These are phyloP conservation scores for Phodopus roborovskii DNA, from an alignment of 2,113 vertebrate genomes.

Conservation along the genomic window DNA sequence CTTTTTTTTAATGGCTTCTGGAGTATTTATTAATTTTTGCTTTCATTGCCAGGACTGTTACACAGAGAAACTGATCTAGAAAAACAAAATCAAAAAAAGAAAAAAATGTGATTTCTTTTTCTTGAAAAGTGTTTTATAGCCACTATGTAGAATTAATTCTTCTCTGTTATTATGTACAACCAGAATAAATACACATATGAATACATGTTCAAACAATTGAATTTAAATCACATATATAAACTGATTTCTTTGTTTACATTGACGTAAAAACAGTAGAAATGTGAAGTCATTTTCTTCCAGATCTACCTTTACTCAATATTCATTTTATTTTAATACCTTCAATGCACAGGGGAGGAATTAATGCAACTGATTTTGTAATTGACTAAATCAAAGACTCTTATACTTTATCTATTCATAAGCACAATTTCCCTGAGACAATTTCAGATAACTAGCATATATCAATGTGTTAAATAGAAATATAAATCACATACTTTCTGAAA, in stretches of 20 bases:
- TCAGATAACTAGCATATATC: neutral
- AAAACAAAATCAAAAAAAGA: no score
- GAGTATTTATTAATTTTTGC: neutral
- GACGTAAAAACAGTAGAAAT: neutral
- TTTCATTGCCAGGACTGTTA: neutral
- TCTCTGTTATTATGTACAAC: neutral
- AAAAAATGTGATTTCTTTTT: neutral
- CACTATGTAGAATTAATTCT: neutral
- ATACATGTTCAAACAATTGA: neutral
- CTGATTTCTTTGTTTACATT: neutral
- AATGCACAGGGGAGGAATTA: slow-evolving; percentile 74
- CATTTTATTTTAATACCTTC: slow-evolving; percentile 62
- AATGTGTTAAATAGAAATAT: neutral
- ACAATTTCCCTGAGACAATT: neutral
- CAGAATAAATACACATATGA: neutral
- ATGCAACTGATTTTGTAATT: slow-evolving; percentile 70
- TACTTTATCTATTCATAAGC: neutral
- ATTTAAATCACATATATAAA: neutral
- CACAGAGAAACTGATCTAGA: no score
- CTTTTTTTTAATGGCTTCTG: neutral
- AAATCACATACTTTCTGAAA: neutral
- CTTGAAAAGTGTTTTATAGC: neutral
- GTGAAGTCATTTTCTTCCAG: neutral
- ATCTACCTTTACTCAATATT: slow-evolving; percentile 71
- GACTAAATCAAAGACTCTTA: neutral